Conservation (phyloP, 1,140 invertebrate genomes). For the Orchesella cincta region DNA sequence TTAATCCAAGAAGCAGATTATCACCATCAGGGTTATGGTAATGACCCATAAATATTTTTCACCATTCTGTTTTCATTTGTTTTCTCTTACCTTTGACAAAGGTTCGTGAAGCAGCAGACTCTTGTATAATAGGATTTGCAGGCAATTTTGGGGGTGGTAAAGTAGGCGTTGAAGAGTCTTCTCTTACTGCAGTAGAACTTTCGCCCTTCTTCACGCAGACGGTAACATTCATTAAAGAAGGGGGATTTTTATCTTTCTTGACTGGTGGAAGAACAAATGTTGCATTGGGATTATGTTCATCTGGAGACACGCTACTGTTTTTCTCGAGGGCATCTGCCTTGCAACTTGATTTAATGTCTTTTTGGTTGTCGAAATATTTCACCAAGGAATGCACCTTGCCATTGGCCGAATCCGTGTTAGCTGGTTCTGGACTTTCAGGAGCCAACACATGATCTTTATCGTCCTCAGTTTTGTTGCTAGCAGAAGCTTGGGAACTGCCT, state of each 20-base stretch:
- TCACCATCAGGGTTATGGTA: neutral
- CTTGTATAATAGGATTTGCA: neutral
- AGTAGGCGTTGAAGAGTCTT: neutral
- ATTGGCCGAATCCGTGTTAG: neutral
- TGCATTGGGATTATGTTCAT: neutral
- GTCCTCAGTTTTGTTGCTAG: neutral
- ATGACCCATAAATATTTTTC: neutral
- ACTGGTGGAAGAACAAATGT: neutral
- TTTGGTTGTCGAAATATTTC: neutral
- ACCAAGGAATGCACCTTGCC: neutral
- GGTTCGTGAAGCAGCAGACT: neutral
- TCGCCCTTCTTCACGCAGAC: constrained; percentile 9
- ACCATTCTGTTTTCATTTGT: neutral
- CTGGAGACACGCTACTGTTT: neutral
- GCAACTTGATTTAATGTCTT: neutral
- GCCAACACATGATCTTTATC: neutral
- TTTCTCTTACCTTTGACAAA: neutral
- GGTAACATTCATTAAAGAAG: neutral
- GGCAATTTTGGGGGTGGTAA: neutral
- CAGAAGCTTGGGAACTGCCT: neutral
- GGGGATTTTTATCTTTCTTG: neutral
- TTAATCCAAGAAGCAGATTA: neutral
- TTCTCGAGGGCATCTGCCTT: neutral
- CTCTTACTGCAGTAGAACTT: neutral
- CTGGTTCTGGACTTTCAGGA: neutral